phyloP scores from a whole-genome alignment of 2,113 vertebrate genomes.

The Cyanocitta stelleri region DNA sequence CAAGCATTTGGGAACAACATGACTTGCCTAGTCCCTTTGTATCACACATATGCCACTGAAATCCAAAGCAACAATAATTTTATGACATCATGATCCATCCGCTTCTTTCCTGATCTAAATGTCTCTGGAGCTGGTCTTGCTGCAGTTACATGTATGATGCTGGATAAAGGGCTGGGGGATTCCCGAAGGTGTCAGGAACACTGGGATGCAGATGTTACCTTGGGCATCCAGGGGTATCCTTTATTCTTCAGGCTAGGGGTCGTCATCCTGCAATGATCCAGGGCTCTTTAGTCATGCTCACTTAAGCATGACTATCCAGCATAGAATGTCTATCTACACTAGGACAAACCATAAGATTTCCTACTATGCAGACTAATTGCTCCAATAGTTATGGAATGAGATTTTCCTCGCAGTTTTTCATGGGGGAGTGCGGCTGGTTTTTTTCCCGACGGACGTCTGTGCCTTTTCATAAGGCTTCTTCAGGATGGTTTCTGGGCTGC shows the following conservation, averaged over 20 bases:
- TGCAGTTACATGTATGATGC: not conserved
- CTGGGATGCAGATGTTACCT: not conserved
- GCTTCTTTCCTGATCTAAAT: not conserved
- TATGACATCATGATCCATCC: not conserved
- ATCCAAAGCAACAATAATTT: not conserved
- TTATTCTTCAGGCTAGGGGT: not conserved
- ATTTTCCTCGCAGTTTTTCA: not conserved
- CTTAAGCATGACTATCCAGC: not conserved
- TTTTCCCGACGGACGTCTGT: fast-evolving
- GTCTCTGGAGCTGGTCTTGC: not conserved
- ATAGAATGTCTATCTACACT: no score
- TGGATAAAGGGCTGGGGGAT: not conserved
- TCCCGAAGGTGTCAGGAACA: fast-evolving
- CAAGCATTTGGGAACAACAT: not conserved
- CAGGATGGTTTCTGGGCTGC: not conserved
- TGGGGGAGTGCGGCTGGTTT: fast-evolving
- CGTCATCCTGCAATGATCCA: not conserved
- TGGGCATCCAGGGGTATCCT: not conserved
- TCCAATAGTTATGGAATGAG: fast-evolving
- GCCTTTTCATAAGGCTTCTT: not conserved
- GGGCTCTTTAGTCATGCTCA: no score
- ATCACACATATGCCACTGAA: not conserved
- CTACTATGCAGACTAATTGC: not conserved
- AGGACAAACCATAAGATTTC: not conserved
- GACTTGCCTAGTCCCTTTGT: no score